Evolutionary conservation across 2,797 vertebrate species (phyloP).

Genomic region (Lithobates pipiens): DNA sequence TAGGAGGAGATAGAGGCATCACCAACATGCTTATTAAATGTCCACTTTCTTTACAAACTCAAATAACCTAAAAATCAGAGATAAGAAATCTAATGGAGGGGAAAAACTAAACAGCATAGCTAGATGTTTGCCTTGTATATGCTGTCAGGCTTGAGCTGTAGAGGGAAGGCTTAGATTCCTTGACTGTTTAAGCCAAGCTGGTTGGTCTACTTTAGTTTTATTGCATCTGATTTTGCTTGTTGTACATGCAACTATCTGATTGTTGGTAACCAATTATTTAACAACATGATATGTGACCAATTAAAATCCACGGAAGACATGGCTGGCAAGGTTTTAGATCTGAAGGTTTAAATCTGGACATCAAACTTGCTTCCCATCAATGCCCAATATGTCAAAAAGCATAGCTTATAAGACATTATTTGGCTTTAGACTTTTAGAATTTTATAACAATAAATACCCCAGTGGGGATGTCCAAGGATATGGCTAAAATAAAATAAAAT

Average conservation of each 20-base stretch:
- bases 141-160: constrained; percentile 22
- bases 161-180: constrained; percentile 11
- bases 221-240: neutral
- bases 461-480: too few species aligned
- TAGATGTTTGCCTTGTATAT: constrained; percentile 13
- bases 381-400: neutral
- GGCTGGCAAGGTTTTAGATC: neutral
- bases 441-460: neutral
- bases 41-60: constrained; percentile 29
- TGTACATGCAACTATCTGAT: too few species aligned
- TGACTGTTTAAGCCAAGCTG: neutral
- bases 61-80: constrained; percentile 50
- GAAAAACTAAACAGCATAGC: constrained; percentile 37
- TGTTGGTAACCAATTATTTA: neutral
- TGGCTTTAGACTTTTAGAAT: neutral
- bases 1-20: constrained; percentile 27
- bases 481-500: too few species aligned
- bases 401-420: neutral
- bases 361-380: neutral
- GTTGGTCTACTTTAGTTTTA: neutral
- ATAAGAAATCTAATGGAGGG: constrained; percentile 42
- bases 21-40: constrained; percentile 39
- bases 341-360: neutral
- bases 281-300: neutral
- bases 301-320: neutral